These are phyloP conservation scores for Lochmaea capreae DNA, from an alignment of 2,888 invertebrate species.

Conservation along the genomic window DNA sequence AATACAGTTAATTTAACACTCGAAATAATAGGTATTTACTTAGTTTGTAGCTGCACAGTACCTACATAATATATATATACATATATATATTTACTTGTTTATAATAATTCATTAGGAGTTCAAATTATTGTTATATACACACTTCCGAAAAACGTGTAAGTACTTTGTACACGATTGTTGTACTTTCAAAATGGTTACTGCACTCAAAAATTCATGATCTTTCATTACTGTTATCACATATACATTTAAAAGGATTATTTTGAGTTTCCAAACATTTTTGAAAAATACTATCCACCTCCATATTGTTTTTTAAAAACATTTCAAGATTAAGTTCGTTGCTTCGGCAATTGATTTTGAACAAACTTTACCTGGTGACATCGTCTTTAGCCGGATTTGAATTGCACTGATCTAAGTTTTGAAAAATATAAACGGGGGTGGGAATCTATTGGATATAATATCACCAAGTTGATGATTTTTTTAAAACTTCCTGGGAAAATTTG, in stretches of 20 bases:
- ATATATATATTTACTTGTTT: constrained; percentile 58
- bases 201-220: constrained; percentile 47
- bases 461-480: too few relatives aligned
- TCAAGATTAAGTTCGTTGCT: too few relatives aligned
- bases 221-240: constrained; percentile 24
- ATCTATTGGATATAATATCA: too few relatives aligned
- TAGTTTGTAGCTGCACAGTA: constrained; percentile 57
- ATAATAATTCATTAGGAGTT: constrained; percentile 57
- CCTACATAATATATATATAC: constrained; percentile 49
- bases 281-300: too few relatives aligned
- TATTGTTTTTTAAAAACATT: too few relatives aligned
- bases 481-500: too few relatives aligned
- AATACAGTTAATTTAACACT: constrained; percentile 6
- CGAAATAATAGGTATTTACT: constrained; percentile 51
- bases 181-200: constrained; percentile 58
- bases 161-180: constrained; percentile 50
- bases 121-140: constrained; percentile 57
- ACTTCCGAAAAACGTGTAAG: constrained; percentile 53
- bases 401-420: too few relatives aligned
- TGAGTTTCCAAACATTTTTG: too few relatives aligned
- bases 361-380: too few relatives aligned
- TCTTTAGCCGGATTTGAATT: too few relatives aligned
- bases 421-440: too few relatives aligned
- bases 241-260: neutral
- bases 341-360: too few relatives aligned